Percentiles rank a stretch among this genome's conserved stretches.
Conservation (phyloP, 2,797 vertebrate genomes). For the Phalanger gymnotis region DNA sequence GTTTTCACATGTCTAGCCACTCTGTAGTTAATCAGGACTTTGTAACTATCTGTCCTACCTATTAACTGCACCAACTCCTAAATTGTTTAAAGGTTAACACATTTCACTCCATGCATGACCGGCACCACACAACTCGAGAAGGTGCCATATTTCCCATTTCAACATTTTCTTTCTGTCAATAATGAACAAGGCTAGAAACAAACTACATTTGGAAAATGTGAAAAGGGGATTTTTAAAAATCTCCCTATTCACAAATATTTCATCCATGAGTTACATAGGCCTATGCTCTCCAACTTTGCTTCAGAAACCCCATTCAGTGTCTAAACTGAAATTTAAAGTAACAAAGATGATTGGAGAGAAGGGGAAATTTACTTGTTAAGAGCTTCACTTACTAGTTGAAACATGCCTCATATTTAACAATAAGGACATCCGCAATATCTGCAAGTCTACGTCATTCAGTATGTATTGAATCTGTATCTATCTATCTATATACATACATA, state of each 20-base stretch:
- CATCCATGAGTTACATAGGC: slow-evolving; percentile 44
- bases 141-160: slow-evolving; percentile 68
- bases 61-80: slow-evolving; percentile 83
- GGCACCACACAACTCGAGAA: slow-evolving; percentile 71
- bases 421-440: slow-evolving; percentile 40
- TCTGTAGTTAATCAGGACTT: slow-evolving; percentile 84
- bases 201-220: slow-evolving; percentile 63
- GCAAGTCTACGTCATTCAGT: slow-evolving; percentile 8
- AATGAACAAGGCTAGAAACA: slow-evolving; percentile 64
- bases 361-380: neutral
- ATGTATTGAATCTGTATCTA: neutral
- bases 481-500: no score
- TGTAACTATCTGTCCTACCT: slow-evolving; percentile 84
- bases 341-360: neutral
- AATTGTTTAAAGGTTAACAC: slow-evolving; percentile 86
- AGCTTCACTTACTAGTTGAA: slow-evolving; percentile 29
- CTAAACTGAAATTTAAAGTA: slow-evolving; percentile 27
- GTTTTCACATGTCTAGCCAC: slow-evolving; percentile 79
- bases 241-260: slow-evolving; percentile 51
- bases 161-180: slow-evolving; percentile 59
- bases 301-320: neutral
- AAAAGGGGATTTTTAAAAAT: slow-evolving; percentile 53
- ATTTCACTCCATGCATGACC: slow-evolving; percentile 81
- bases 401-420: slow-evolving; percentile 48
- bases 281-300: neutral